phyloP scores from a whole-genome alignment of 1,140 invertebrate genomes.

The Xylocopa sonorina region DNA sequence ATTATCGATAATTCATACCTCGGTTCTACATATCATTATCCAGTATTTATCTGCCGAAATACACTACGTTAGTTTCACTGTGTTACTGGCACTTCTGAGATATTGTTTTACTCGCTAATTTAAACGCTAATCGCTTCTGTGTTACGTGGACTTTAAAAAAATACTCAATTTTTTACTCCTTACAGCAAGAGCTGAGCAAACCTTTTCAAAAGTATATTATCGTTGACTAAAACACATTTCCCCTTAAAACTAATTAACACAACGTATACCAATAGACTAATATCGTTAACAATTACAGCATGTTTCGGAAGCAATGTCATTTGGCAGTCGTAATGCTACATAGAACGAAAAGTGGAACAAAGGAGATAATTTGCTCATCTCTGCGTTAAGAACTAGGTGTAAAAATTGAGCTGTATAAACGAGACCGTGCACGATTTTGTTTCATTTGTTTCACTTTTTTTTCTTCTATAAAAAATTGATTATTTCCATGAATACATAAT shows the following conservation, averaged over 20 bases:
- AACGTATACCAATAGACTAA: background rate
- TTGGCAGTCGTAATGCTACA: conserved; percentile 29
- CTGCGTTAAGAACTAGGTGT: conserved; percentile 46
- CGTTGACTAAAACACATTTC: background rate
- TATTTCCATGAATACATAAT: conserved; percentile 52
- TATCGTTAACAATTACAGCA: background rate
- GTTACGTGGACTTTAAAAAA: conserved; percentile 61
- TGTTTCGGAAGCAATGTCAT: conserved; percentile 3
- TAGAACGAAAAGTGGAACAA: background rate
- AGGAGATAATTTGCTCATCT: conserved; percentile 29
- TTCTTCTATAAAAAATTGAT: conserved; percentile 66
- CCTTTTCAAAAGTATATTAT: background rate
- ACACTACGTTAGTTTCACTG: conserved; percentile 56
- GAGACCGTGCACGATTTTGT: conserved; percentile 18
- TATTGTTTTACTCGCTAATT: conserved; percentile 59
- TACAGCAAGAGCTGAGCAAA: conserved; percentile 44
- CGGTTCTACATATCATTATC: conserved; percentile 56
- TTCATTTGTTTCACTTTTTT: background rate
- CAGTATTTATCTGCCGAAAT: conserved; percentile 58
- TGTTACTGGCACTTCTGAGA: conserved; percentile 67
- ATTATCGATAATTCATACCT: conserved; percentile 45
- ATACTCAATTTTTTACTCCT: conserved; percentile 68
- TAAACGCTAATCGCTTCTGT: conserved; percentile 46
- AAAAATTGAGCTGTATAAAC: conserved; percentile 55
- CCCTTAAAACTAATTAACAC: background rate